phyloP scores from a whole-genome alignment of 2,888 invertebrate species.

The Agrotis segetum region DNA sequence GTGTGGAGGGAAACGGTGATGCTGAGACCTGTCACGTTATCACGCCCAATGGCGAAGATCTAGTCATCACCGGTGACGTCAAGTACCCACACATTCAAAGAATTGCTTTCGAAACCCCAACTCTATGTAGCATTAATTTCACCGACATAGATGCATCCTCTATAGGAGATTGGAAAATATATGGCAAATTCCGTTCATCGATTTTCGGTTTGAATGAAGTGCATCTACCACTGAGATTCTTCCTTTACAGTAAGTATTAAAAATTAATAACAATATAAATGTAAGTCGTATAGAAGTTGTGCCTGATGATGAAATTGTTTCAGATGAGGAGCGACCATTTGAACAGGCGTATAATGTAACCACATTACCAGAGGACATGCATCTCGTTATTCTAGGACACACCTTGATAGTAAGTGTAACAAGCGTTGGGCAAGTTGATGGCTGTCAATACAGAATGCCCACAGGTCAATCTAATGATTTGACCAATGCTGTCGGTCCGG shows the following conservation, averaged over 20 bases:
- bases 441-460: slow-evolving; percentile 66
- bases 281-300: neutral
- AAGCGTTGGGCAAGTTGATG: slow-evolving; percentile 59
- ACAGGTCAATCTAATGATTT: slow-evolving; percentile 55
- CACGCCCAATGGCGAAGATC: slow-evolving; percentile 73
- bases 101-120: slow-evolving; percentile 32
- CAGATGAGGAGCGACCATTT: slow-evolving; percentile 71
- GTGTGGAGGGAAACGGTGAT: slow-evolving; percentile 55
- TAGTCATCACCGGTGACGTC: slow-evolving; percentile 62
- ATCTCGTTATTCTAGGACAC: slow-evolving; percentile 65
- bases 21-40: slow-evolving; percentile 70
- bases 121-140: slow-evolving; percentile 69
- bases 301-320: slow-evolving; percentile 42
- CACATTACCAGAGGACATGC: slow-evolving; percentile 42
- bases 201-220: slow-evolving; percentile 58
- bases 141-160: slow-evolving; percentile 64
- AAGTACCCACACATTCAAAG: slow-evolving; percentile 69
- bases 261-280: neutral
- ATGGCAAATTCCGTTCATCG: slow-evolving; percentile 64
- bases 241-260: slow-evolving; percentile 72
- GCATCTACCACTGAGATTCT: slow-evolving; percentile 67
- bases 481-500: slow-evolving; percentile 13
- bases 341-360: slow-evolving; percentile 74
- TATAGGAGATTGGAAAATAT: slow-evolving; percentile 73
- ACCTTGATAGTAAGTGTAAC: slow-evolving; percentile 57